A percentile compares a stretch with the other conserved stretches of the same genome.
These are phyloP conservation scores for Gopherus evgoodei DNA, from an alignment of 2,113 vertebrate species.

Conservation along the genomic window DNA sequence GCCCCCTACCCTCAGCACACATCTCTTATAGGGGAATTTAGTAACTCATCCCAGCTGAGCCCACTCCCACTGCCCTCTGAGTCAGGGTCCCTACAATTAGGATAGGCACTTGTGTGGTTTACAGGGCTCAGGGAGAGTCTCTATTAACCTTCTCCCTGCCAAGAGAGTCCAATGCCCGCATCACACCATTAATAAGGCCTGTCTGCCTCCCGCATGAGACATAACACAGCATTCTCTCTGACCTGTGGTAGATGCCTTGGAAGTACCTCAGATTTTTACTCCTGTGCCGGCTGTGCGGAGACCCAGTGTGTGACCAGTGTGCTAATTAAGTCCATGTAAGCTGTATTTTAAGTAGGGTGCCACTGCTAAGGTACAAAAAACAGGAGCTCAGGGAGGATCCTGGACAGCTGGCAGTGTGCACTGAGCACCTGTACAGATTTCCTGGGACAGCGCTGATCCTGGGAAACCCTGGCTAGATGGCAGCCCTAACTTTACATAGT, in stretches of 20 bases:
- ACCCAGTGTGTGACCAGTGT: neutral
- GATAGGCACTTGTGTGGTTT: neutral
- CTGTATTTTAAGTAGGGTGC: neutral
- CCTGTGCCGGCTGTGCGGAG: no score
- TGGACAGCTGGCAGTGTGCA: no score
- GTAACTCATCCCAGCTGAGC: fast-evolving
- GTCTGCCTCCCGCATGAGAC: fast-evolving
- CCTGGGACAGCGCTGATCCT: no score
- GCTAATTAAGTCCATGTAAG: neutral
- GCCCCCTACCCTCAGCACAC: neutral
- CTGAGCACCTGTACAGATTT: no score
- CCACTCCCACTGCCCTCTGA: neutral
- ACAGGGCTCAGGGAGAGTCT: fast-evolving
- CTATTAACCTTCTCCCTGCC: neutral
- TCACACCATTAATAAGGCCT: neutral
- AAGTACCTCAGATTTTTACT: no score
- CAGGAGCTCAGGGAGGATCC: no score
- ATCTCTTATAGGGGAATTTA: fast-evolving
- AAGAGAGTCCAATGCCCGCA: fast-evolving
- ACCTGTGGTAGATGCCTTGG: neutral
- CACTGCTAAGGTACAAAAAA: no score
- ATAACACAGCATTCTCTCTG: neutral
- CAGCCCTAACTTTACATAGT: no score
- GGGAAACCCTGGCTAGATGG: no score
- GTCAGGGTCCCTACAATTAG: fast-evolving